Conservation (phyloP, 1,140 invertebrate genomes). For the Hydropsyche tenuis region DNA sequence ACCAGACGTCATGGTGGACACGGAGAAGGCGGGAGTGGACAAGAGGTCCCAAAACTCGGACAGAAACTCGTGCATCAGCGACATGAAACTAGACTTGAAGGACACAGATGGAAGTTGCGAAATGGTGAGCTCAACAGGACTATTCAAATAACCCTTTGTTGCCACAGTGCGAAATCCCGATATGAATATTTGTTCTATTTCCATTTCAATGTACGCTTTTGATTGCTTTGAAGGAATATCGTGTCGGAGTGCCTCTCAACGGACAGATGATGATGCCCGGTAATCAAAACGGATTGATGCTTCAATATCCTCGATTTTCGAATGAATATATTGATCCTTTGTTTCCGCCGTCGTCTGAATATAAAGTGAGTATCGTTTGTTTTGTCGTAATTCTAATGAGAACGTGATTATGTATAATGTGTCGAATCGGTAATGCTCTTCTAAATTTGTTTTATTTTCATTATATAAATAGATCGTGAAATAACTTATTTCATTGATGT, state of each 20-base stretch:
- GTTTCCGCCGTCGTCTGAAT: constrained; percentile 68
- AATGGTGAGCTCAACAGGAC: constrained; percentile 37
- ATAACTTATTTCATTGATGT: too few species aligned
- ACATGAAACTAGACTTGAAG: constrained; percentile 86
- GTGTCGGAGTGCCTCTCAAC: constrained; percentile 67
- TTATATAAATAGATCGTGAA: too few species aligned
- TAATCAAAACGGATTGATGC: constrained; percentile 63
- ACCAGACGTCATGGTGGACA: constrained; percentile 58
- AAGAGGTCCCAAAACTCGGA: constrained; percentile 78
- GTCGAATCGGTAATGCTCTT: too few species aligned
- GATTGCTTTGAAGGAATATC: constrained; percentile 41
- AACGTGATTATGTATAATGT: too few species aligned
- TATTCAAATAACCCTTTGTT: neutral
- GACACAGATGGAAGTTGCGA: constrained; percentile 75
- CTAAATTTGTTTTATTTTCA: too few species aligned
- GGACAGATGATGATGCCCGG: constrained; percentile 76
- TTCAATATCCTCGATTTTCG: constrained; percentile 78
- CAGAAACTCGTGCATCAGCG: constrained; percentile 87
- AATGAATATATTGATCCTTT: constrained; percentile 85
- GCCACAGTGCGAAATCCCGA: too few species aligned
- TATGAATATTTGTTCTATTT: constrained; percentile 10
- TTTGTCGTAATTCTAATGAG: too few species aligned
- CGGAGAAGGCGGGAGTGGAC: constrained; percentile 61
- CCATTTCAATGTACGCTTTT: neutral
- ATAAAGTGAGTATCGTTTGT: constrained; percentile 34